phyloP scores from a whole-genome alignment of 2,797 vertebrate genomes.

The Bovichtus variegatus region DNA sequence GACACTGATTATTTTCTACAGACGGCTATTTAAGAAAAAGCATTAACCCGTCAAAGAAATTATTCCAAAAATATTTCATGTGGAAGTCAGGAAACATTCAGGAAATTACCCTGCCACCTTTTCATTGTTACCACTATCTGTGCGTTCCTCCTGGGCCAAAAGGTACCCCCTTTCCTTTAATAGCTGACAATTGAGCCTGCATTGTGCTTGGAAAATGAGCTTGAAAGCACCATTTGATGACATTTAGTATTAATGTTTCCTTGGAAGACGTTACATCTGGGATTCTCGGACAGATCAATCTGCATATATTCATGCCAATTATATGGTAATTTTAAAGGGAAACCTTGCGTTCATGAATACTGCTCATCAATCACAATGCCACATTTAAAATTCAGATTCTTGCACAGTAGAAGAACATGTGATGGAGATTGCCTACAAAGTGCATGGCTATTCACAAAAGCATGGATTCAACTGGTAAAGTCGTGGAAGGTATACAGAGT shows the following conservation, averaged over 20 bases:
- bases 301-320: constrained; percentile 75
- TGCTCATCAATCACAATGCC: constrained; percentile 74
- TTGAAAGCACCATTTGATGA: constrained; percentile 65
- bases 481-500: background rate
- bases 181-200: constrained; percentile 42
- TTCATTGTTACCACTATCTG: constrained; percentile 15
- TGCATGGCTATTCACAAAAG: constrained; percentile 11
- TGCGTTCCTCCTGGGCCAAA: constrained; percentile 36
- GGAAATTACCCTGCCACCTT: constrained; percentile 29
- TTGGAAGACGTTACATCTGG: constrained; percentile 46
- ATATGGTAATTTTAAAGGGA: constrained; percentile 69
- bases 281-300: constrained; percentile 66
- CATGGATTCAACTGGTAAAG: background rate
- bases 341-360: constrained; percentile 69
- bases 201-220: constrained; percentile 58
- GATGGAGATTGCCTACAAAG: constrained; percentile 37
- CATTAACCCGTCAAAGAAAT: constrained; percentile 51
- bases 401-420: constrained; percentile 35
- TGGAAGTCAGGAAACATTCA: constrained; percentile 20
- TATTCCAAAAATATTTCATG: constrained; percentile 32
- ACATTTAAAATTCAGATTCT: constrained; percentile 70
- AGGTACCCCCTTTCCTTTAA: constrained; percentile 31
- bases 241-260: constrained; percentile 67
- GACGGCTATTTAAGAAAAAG: constrained; percentile 20
- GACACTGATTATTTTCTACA: constrained; percentile 22